A percentile compares a stretch with the other conserved stretches of the same genome.
phyloP scores from a whole-genome alignment of 2,113 vertebrate species.

The Entelurus aequoreus region DNA sequence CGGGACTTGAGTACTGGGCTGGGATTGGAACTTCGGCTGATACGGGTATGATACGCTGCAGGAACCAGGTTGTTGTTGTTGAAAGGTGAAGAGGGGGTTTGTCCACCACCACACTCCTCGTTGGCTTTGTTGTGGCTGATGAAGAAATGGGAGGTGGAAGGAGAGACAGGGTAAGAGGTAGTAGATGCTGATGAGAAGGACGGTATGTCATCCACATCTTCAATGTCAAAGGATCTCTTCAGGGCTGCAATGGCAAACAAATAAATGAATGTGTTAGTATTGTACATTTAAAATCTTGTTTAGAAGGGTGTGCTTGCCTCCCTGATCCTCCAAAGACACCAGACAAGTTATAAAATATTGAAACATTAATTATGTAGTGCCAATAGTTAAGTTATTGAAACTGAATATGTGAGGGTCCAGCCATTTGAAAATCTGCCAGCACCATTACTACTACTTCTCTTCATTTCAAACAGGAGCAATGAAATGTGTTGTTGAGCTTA shows the following conservation, averaged over 20 bases:
- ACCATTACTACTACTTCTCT: background rate
- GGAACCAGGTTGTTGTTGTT: conserved; percentile 35
- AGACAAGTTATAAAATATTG: background rate
- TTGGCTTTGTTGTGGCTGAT: conserved; percentile 48
- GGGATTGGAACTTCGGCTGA: conserved; percentile 43
- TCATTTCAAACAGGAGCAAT: background rate
- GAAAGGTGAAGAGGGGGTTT: conserved; percentile 30
- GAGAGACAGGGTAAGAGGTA: conserved; percentile 50
- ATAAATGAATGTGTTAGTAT: background rate
- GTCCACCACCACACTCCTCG: conserved; percentile 37
- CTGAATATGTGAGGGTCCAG: background rate
- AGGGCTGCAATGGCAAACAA: conserved; percentile 69
- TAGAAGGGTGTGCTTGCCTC: background rate
- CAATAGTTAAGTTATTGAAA: background rate
- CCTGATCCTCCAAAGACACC: background rate
- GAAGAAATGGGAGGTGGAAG: conserved; percentile 38
- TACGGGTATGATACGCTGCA: conserved; percentile 45
- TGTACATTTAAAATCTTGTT: background rate
- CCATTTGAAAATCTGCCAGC: background rate
- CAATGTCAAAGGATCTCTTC: conserved; percentile 82
- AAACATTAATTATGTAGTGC: background rate
- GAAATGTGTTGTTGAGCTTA: background rate
- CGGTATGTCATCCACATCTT: conserved; percentile 69
- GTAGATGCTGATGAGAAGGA: conserved; percentile 62
- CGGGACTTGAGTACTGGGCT: conserved; percentile 60